phyloP scores from a whole-genome alignment of 2,888 invertebrate genomes.

The Tubiluchus corallicola region DNA sequence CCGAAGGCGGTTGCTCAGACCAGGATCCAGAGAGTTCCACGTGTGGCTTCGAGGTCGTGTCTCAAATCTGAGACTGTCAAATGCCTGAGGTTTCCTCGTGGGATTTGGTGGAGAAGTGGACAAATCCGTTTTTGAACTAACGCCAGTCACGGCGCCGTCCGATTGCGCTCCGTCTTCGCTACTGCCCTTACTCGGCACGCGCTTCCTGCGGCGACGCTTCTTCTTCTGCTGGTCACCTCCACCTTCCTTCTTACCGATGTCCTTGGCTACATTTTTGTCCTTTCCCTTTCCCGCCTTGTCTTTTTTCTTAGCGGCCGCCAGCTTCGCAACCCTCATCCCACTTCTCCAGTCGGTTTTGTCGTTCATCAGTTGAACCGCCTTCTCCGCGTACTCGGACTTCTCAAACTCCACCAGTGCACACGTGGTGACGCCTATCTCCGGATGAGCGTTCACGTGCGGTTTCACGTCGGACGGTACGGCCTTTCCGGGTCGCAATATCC shows the following conservation, averaged over 20 bases:
- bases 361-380: conserved; percentile 41
- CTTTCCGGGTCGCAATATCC: conserved; percentile 70
- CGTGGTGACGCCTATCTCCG: conserved; percentile 56
- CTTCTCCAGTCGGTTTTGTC: conserved; percentile 26
- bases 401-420: conserved; percentile 82
- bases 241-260: conserved; percentile 10
- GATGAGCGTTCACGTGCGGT: conserved; percentile 73
- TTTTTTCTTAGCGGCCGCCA: conserved; percentile 19
- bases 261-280: conserved; percentile 6
- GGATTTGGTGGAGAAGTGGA: too few species aligned
- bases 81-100: background rate
- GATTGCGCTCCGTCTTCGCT: background rate
- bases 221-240: conserved; percentile 14
- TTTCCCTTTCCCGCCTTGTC: conserved; percentile 13
- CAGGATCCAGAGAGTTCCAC: background rate
- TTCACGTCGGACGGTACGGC: conserved; percentile 75
- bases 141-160: too few species aligned
- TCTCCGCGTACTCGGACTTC: conserved; percentile 62
- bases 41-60: background rate
- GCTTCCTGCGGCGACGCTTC: background rate
- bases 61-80: background rate
- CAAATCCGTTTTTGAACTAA: too few species aligned
- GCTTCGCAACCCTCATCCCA: conserved; percentile 26
- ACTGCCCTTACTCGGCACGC: background rate
- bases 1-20: conserved; percentile 2